Percentiles rank a stretch among this genome's conserved stretches.
These are phyloP conservation scores for Gopherus flavomarginatus DNA, from an alignment of 2,113 vertebrate species.

Conservation along the genomic window DNA sequence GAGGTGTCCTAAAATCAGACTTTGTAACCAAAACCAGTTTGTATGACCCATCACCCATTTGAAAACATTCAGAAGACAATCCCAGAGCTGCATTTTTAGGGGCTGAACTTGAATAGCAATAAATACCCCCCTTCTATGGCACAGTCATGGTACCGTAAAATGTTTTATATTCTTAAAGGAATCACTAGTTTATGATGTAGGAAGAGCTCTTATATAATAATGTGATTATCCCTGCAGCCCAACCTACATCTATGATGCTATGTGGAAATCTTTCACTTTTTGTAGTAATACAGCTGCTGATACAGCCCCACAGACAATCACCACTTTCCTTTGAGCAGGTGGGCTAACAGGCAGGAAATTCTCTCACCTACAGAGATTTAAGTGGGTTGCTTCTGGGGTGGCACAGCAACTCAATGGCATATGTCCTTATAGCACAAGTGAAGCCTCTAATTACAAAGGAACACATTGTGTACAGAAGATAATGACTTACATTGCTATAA, in stretches of 20 bases:
- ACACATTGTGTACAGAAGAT: background rate
- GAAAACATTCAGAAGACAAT: slow-evolving; percentile 4
- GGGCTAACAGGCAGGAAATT: background rate
- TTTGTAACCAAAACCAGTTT: background rate
- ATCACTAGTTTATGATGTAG: background rate
- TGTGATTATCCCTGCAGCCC: background rate
- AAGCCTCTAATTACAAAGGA: background rate
- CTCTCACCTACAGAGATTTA: background rate
- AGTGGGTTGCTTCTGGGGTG: background rate
- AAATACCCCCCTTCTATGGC: slow-evolving; percentile 11
- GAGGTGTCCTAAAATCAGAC: background rate
- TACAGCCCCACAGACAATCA: background rate
- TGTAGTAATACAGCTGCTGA: background rate
- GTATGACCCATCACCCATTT: background rate
- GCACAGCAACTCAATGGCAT: background rate
- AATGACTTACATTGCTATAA: background rate
- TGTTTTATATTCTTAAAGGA: background rate
- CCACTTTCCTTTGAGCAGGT: background rate
- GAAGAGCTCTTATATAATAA: background rate
- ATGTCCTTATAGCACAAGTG: background rate
- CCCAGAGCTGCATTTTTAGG: background rate
- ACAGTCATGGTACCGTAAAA: background rate
- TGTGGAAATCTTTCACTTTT: background rate
- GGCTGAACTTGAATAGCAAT: background rate
- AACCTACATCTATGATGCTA: background rate